Conservation (phyloP, 2,113 vertebrate species). For the Austrofundulus limnaeus region DNA sequence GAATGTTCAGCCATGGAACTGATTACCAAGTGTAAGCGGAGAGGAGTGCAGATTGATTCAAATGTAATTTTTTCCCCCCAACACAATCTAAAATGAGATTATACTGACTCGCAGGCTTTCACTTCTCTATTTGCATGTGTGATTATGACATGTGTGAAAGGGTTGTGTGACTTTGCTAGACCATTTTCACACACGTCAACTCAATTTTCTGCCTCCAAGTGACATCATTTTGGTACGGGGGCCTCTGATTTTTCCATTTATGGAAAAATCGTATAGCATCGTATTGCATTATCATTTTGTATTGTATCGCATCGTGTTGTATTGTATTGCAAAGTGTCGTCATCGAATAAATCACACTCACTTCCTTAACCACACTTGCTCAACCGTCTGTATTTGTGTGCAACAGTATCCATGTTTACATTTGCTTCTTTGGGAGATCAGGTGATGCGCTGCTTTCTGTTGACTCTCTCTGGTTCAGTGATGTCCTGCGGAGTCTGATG, state of each 20-base stretch:
- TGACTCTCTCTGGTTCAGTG: background rate
- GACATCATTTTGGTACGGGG: background rate
- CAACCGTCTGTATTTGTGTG: background rate
- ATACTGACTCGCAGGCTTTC: constrained; percentile 11
- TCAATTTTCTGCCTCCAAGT: constrained; percentile 29
- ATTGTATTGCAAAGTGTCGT: no score
- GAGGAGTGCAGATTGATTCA: constrained; percentile 34
- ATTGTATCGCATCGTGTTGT: no score
- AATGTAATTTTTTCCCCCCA: constrained; percentile 30
- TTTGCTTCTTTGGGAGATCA: background rate
- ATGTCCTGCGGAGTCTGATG: no score
- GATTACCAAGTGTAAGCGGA: constrained; percentile 40
- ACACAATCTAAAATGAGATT: constrained; percentile 24
- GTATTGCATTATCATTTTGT: no score
- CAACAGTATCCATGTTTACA: background rate
- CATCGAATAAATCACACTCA: no score
- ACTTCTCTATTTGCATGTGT: constrained; percentile 28
- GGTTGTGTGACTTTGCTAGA: background rate
- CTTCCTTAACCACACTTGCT: background rate
- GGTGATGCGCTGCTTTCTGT: background rate
- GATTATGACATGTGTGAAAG: constrained; percentile 5
- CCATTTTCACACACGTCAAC: constrained; percentile 2
- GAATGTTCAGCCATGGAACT: constrained; percentile 10
- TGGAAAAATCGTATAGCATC: background rate
- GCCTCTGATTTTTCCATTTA: background rate